phyloP scores from a whole-genome alignment of 2,797 vertebrate species.

The Semotilus atromaculatus region DNA sequence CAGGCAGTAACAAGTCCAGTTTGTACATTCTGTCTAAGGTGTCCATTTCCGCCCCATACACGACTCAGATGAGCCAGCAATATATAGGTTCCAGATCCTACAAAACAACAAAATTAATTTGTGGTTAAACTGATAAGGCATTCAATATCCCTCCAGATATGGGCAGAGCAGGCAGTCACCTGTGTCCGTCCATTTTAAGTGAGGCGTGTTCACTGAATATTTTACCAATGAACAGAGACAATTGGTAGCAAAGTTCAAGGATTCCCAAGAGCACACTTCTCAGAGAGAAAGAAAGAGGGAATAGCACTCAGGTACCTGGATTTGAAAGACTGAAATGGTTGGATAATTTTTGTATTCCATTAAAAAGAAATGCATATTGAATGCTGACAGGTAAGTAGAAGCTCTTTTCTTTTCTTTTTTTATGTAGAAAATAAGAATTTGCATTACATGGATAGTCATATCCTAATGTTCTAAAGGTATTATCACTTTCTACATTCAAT shows the following conservation, averaged over 20 bases:
- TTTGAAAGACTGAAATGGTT: slow-evolving; percentile 53
- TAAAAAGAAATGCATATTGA: slow-evolving; percentile 51
- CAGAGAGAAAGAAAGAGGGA: slow-evolving; percentile 40
- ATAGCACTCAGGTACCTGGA: slow-evolving; percentile 51
- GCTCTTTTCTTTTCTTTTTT: background rate
- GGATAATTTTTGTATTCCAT: slow-evolving; percentile 57
- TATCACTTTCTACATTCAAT: background rate
- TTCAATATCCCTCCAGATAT: slow-evolving; percentile 9
- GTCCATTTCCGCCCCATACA: slow-evolving; percentile 75
- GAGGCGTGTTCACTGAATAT: slow-evolving; percentile 80
- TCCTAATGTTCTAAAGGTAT: background rate
- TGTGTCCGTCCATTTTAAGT: slow-evolving; percentile 50
- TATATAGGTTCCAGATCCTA: slow-evolving; percentile 83
- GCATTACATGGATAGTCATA: background rate
- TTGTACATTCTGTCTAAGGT: slow-evolving; percentile 80
- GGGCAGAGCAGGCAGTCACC: slow-evolving; percentile 44
- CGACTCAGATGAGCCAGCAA: slow-evolving; percentile 81
- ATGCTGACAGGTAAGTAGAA: slow-evolving; percentile 68
- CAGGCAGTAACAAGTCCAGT: slow-evolving; percentile 81
- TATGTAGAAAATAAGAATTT: background rate
- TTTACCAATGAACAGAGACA: slow-evolving; percentile 75
- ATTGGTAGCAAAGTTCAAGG: slow-evolving; percentile 84
- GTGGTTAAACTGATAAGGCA: slow-evolving; percentile 30
- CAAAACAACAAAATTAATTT: slow-evolving; percentile 47
- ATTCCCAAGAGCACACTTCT: slow-evolving; percentile 63